Evolutionary conservation across 2,113 vertebrate genomes (phyloP).

Genomic region (Phodopus roborovskii): DNA sequence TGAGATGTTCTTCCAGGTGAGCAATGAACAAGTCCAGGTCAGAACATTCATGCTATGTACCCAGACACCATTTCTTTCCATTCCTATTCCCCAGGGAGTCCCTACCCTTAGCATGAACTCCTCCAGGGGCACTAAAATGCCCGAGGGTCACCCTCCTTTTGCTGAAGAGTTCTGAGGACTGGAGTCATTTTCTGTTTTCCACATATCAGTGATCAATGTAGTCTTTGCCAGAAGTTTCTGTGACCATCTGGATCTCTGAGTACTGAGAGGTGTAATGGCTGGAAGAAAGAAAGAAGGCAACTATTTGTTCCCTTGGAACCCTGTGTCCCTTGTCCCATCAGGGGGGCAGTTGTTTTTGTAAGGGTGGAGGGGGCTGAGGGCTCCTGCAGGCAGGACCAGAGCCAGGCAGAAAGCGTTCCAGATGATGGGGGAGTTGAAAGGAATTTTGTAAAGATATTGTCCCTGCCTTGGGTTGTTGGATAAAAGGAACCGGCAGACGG

Average conservation of each 20-base stretch:
- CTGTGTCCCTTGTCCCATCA: not conserved
- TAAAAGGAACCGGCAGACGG: constrained; percentile 49
- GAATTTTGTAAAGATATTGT: constrained; percentile 70
- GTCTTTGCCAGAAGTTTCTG: not conserved
- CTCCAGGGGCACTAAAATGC: not conserved
- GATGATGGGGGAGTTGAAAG: constrained; percentile 54
- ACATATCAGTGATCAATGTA: not conserved
- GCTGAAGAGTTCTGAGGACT: not conserved
- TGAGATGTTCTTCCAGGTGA: not conserved
- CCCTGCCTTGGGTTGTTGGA: constrained; percentile 29
- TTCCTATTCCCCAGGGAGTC: fast-evolving
- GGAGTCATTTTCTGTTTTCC: not conserved
- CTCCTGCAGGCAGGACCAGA: not conserved
- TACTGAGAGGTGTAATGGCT: not conserved
- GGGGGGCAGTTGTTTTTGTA: constrained; percentile 20
- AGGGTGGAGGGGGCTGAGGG: not conserved
- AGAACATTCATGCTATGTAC: not conserved
- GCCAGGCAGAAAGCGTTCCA: constrained; percentile 27
- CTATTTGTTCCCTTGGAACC: not conserved
- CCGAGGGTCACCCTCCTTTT: not conserved
- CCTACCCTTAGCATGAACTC: not conserved
- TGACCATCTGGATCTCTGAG: not conserved
- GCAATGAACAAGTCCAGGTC: not conserved
- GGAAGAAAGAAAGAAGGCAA: not conserved
- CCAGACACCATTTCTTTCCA: not conserved